Evolutionary conservation across 1,140 invertebrate genomes (phyloP).

Genomic region (Brachionus manjavacas): DNA sequence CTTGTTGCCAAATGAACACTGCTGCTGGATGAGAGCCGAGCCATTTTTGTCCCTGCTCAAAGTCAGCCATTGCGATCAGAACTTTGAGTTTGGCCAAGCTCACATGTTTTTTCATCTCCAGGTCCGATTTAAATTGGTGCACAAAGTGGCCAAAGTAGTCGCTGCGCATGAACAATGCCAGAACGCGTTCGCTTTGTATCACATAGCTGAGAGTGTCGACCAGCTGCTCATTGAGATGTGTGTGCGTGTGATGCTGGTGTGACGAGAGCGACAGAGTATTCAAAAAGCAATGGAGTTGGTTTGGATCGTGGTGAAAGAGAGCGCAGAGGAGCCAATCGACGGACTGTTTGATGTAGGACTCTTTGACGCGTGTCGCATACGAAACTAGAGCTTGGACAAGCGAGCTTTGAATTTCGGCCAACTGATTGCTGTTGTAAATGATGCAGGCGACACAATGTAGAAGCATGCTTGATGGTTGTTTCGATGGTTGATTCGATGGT

Average conservation of each 20-base stretch:
- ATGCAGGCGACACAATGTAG: slow-evolving; percentile 36
- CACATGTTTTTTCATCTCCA: neutral
- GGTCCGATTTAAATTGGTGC: neutral
- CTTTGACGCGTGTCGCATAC: neutral
- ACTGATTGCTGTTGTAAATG: neutral
- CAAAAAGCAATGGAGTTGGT: neutral
- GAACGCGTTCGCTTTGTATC: neutral
- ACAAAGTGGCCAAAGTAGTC: neutral
- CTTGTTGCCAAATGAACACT: neutral
- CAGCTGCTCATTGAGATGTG: too few relatives aligned
- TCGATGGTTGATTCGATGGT: too few relatives aligned
- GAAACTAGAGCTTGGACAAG: neutral
- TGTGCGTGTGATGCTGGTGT: too few relatives aligned
- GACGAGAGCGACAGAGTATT: neutral
- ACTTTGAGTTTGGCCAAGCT: neutral
- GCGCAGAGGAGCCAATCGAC: slow-evolving; percentile 13
- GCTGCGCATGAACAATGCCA: neutral
- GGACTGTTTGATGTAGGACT: slow-evolving; percentile 5
- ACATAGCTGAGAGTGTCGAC: neutral
- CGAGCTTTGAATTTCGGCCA: neutral
- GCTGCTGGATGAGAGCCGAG: neutral
- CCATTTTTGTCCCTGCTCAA: slow-evolving; percentile 26
- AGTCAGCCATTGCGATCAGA: slow-evolving; percentile 4
- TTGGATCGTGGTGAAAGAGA: neutral
- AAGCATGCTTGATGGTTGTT: slow-evolving; percentile 7